Percentiles rank a stretch among this genome's conserved stretches.
phyloP scores from a whole-genome alignment of 2,113 vertebrate genomes.

The Pelmatolapia mariae region DNA sequence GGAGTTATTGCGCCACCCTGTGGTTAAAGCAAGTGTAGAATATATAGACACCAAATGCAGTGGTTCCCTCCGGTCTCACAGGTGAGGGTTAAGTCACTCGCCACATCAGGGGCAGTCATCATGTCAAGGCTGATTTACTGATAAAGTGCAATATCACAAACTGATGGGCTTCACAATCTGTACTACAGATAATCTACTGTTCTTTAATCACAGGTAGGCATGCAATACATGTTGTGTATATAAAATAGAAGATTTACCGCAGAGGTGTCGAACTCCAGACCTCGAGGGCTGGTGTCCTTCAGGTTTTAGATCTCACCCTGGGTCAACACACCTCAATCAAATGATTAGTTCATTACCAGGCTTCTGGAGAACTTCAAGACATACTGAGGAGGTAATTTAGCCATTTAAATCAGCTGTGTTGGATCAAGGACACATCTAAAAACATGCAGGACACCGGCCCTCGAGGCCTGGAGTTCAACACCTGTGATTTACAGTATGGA shows the following conservation, averaged over 20 bases:
- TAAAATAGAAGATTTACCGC: neutral
- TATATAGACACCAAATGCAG: neutral
- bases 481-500: neutral
- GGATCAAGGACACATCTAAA: neutral
- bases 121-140: neutral
- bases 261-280: neutral
- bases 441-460: neutral
- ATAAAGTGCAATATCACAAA: neutral
- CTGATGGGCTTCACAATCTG: neutral
- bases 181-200: neutral
- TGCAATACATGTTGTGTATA: neutral
- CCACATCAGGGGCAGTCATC: neutral
- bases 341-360: too few relatives aligned
- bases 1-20: constrained; percentile 10
- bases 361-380: neutral
- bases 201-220: neutral
- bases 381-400: neutral
- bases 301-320: neutral
- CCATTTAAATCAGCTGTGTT: neutral
- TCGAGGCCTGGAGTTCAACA: neutral
- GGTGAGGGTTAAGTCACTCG: neutral
- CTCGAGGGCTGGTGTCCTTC: neutral
- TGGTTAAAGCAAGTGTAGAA: neutral
- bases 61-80: neutral
- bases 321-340: neutral